Evolutionary conservation across 2,797 vertebrate species (phyloP), one percentile per base, ranked within the genome.

Genomic region (Molothrus ater): DNA sequence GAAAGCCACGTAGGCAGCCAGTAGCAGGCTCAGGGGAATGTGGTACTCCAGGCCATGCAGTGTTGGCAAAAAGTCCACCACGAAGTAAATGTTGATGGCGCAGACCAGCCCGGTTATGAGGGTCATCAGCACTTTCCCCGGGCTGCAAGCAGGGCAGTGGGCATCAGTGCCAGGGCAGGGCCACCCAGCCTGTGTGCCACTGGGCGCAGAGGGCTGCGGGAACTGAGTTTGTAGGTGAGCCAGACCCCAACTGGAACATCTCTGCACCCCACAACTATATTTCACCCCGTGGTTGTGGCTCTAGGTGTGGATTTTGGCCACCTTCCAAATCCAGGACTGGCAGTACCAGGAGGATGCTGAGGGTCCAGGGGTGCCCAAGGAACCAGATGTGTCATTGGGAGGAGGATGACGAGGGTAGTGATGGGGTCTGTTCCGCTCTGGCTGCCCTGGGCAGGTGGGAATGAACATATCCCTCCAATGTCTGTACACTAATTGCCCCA

Each of bases 61-160:
- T 0, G 79, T 91, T 34, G 96, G 96, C 87, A 98, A 63, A 47
- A 96, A 98, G 42, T 92, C 97, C 92, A 97, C 88, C 84, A 98
- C 97, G 0, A 98, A 98, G 92, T 98, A 98, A 68, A 98, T 5
- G 34, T 98, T 98, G 92, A 98, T 97, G 68, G 96, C 80, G 0
- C 97, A 98, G 79, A 98, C 31, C 56, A 98, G 80, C 1, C 82
- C 94, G 2, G 97, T 95, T 91, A 97, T 97, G 71, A 96, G 84
- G 11, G 83, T 95, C 36, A 98, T 97, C 84, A 98, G 48, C 54
- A 57, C 48, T 83, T 98, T 98, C 86, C 97, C 95, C 9, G 71
- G 61, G 80, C 98, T 98, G 88, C 0, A 3, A 65, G 36, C 28
- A 74, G 36, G 53, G n/a, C 45, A 61, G 45, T 2, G 4, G 40